Evolutionary conservation across 2,797 vertebrate genomes (phyloP).

Genomic region (Peromyscus melanophrys): DNA sequence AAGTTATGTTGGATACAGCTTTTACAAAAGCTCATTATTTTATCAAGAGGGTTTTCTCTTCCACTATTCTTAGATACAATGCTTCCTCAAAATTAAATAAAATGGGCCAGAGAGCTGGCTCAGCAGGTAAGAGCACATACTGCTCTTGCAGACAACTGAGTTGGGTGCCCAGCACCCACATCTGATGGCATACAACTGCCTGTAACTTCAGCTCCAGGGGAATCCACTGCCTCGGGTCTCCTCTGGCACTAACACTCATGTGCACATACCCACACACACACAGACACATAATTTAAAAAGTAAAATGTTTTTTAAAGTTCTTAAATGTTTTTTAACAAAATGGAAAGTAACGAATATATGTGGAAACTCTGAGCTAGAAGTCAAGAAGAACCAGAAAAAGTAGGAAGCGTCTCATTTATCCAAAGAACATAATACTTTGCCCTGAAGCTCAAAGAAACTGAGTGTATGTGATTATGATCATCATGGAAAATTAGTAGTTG

Average conservation of each 20-base stretch:
- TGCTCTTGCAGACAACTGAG: not conserved
- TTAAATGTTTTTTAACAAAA: not conserved
- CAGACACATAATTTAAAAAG: not conserved
- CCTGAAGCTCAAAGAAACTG: not conserved
- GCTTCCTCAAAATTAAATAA: not conserved
- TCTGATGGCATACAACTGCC: not conserved
- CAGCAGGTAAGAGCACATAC: not conserved
- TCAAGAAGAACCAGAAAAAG: not conserved
- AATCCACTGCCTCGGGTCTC: not conserved
- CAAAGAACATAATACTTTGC: not conserved
- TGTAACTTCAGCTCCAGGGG: not conserved
- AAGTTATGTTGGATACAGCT: conserved; percentile 1
- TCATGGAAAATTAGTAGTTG: not conserved
- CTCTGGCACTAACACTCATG: not conserved
- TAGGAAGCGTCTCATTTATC: not conserved
- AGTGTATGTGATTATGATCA: not conserved
- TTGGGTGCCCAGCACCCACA: not conserved
- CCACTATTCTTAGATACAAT: conserved; percentile 54
- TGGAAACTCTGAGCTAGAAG: not conserved
- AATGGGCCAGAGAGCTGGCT: not conserved
- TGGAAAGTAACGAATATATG: not conserved
- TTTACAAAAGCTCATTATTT: not conserved
- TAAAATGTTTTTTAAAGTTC: not conserved
- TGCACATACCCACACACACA: not conserved
- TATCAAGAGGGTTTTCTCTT: not conserved